Conservation (phyloP, 2,797 vertebrate genomes). For the Phoxinus dragarum region DNA sequence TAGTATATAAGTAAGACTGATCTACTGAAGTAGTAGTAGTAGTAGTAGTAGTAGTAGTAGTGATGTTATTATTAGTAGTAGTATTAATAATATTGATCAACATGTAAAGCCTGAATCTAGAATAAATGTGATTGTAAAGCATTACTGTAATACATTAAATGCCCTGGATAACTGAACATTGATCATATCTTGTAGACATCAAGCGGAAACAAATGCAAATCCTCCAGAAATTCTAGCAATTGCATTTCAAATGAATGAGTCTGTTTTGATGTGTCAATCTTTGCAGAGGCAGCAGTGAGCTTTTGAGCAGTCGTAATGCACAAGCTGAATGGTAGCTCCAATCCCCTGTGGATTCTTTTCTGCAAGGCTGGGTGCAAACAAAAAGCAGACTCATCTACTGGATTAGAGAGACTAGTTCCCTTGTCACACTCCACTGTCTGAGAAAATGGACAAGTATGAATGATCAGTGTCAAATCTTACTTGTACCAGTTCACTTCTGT, state of each 20-base stretch:
- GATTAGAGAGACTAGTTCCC: conserved; percentile 72
- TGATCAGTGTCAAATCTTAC: conserved; percentile 77
- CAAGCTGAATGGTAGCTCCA: conserved; percentile 63
- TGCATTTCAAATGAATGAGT: conserved; percentile 60
- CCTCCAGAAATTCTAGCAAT: conserved; percentile 55
- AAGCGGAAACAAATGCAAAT: conserved; percentile 46
- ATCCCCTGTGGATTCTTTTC: conserved; percentile 76
- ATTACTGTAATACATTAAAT: not conserved
- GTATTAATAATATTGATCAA: conserved; percentile 4
- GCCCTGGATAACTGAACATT: conserved; percentile 36
- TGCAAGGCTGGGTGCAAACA: conserved; percentile 82
- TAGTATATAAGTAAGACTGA: not conserved
- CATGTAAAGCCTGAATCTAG: not conserved
- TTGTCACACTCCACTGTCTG: conserved; percentile 74
- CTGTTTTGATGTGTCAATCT: conserved; percentile 55
- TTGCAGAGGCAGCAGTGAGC: conserved; percentile 31
- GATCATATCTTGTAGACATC: conserved; percentile 53
- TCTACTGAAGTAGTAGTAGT: no score
- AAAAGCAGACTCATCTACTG: conserved; percentile 71
- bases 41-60: no score
- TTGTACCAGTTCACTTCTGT: conserved; percentile 69
- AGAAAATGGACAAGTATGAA: conserved; percentile 77
- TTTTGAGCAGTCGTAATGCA: conserved; percentile 69
- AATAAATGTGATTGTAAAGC: not conserved
- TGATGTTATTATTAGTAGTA: not conserved